These are phyloP conservation scores for Corythaixoides concolor DNA, from an alignment of 2,113 vertebrate genomes.

Conservation along the genomic window DNA sequence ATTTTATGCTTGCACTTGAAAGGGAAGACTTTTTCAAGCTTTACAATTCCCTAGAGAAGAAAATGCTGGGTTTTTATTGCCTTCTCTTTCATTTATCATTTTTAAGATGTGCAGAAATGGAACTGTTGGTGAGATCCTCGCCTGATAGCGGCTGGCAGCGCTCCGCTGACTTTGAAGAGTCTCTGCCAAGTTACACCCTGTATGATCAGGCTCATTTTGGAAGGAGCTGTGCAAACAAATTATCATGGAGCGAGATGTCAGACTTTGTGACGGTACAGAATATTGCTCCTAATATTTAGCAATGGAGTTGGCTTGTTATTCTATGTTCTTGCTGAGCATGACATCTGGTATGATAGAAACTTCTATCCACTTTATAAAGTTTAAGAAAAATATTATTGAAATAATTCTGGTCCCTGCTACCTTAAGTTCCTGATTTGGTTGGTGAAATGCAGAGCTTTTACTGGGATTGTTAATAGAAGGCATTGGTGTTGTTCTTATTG, in stretches of 20 bases:
- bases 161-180: neutral
- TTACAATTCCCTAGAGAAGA: neutral
- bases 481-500: neutral
- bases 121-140: neutral
- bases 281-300: neutral
- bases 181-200: neutral
- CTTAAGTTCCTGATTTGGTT: neutral
- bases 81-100: neutral
- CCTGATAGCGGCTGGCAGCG: neutral
- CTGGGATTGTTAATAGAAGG: neutral
- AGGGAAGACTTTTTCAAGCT: neutral
- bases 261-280: neutral
- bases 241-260: neutral
- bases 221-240: neutral
- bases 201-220: neutral
- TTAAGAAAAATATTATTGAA: neutral
- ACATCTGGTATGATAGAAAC: neutral
- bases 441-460: neutral
- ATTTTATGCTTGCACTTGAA: neutral
- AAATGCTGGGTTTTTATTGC: neutral
- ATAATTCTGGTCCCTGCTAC: neutral
- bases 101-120: neutral
- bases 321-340: neutral
- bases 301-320: neutral
- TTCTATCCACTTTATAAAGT: neutral